phyloP scores from a whole-genome alignment of 1,140 invertebrate genomes.

The Homalodisca vitripennis region DNA sequence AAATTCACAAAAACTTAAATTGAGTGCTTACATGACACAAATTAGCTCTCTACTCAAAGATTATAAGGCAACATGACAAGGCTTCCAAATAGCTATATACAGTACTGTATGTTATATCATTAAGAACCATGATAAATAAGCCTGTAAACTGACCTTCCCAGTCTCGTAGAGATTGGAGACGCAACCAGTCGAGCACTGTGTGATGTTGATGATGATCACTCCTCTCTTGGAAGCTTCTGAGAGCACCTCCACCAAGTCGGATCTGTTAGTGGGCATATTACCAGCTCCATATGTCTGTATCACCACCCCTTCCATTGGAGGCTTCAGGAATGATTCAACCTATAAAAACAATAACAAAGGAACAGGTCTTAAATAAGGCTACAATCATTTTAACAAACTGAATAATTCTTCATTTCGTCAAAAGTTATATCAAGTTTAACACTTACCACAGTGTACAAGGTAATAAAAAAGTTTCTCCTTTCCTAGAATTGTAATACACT shows the following conservation, averaged over 20 bases:
- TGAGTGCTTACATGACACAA: too few relatives aligned
- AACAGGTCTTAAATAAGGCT: background rate
- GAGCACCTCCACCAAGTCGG: constrained; percentile 78
- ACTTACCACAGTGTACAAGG: too few relatives aligned
- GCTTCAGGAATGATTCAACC: constrained; percentile 74
- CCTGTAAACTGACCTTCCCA: constrained; percentile 73
- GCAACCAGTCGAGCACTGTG: constrained; percentile 79
- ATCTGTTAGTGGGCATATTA: constrained; percentile 82
- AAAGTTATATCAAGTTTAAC: background rate
- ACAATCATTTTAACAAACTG: background rate
- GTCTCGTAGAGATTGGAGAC: constrained; percentile 80
- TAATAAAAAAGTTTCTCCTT: too few relatives aligned
- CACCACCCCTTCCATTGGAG: constrained; percentile 85
- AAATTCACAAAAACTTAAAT: too few relatives aligned
- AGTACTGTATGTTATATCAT: background rate
- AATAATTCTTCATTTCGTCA: background rate
- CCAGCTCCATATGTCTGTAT: constrained; percentile 92
- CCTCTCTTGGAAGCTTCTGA: constrained; percentile 71
- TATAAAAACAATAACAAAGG: too few relatives aligned
- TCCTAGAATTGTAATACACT: too few relatives aligned
- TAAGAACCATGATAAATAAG: constrained; percentile 1
- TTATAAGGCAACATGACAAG: background rate
- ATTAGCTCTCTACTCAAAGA: background rate
- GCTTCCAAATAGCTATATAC: background rate
- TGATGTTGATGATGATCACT: constrained; percentile 90